Evolutionary conservation across 2,888 invertebrate genomes (phyloP).

Genomic region (Drosophila phalerata): DNA sequence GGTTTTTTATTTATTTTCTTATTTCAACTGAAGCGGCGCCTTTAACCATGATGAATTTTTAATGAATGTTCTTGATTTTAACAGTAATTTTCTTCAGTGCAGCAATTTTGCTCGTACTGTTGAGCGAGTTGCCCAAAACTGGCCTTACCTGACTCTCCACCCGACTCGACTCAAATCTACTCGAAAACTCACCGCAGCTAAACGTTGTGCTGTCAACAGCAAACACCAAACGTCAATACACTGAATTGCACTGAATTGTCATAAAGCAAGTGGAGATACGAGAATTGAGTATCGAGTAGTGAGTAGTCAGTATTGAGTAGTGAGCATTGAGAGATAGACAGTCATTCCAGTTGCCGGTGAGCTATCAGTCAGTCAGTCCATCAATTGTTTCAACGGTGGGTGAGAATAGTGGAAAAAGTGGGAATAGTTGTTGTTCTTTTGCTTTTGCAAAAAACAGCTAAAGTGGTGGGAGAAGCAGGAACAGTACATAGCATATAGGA

Average conservation of each 20-base stretch:
- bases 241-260: slow-evolving; percentile 40
- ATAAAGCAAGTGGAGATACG: slow-evolving; percentile 51
- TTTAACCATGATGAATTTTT: no score
- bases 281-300: slow-evolving; percentile 30
- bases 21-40: no score
- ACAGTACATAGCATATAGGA: slow-evolving; percentile 16
- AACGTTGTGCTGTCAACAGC: slow-evolving; percentile 57
- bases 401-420: slow-evolving; percentile 35
- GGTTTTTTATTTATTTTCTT: no score
- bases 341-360: slow-evolving; percentile 41
- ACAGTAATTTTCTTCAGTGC: no score
- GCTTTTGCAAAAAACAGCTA: slow-evolving; percentile 18
- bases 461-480: slow-evolving; percentile 7
- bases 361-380: slow-evolving; percentile 44
- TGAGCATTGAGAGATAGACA: slow-evolving; percentile 42
- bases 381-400: slow-evolving; percentile 69
- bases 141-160: slow-evolving; percentile 4
- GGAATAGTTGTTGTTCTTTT: slow-evolving; percentile 7
- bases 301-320: slow-evolving; percentile 23
- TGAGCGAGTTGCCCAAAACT: not conserved
- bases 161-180: slow-evolving; percentile 1
- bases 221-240: slow-evolving; percentile 60
- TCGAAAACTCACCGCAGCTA: slow-evolving; percentile 24
- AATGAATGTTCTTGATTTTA: no score
- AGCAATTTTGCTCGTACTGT: no score